These are phyloP conservation scores for Labia minor DNA, from an alignment of 2,888 invertebrate genomes.

Conservation along the genomic window DNA sequence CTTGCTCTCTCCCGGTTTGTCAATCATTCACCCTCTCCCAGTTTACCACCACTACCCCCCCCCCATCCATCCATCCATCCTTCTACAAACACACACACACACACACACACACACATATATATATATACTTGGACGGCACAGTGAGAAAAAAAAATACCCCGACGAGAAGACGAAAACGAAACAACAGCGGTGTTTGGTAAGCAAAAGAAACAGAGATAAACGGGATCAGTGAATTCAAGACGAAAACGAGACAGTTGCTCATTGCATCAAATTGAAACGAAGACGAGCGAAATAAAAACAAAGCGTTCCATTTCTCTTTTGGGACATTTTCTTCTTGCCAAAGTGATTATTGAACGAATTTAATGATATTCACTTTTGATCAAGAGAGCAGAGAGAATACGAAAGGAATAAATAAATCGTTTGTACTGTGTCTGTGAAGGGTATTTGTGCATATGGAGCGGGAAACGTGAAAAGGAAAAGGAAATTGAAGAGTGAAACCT, in stretches of 20 bases:
- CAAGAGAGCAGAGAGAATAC: background rate
- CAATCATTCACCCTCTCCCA: too few relatives aligned
- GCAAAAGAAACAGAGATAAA: constrained; percentile 23
- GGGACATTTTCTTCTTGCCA: background rate
- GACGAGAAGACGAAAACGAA: background rate
- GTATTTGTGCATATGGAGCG: too few relatives aligned
- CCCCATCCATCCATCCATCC: too few relatives aligned
- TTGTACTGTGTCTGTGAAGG: too few relatives aligned
- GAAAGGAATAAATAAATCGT: background rate
- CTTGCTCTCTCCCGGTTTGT: too few relatives aligned
- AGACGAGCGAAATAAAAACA: constrained; percentile 1
- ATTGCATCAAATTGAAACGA: constrained; percentile 13
- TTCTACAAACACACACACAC: too few relatives aligned
- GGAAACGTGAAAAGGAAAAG: too few relatives aligned
- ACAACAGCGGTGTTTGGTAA: constrained; percentile 18
- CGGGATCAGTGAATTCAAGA: constrained; percentile 18
- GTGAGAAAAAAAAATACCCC: too few relatives aligned
- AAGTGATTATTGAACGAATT: constrained; percentile 3
- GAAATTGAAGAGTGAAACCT: too few relatives aligned
- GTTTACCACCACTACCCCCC: too few relatives aligned
- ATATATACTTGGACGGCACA: too few relatives aligned
- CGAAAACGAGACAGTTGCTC: constrained; percentile 1
- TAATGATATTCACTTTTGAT: constrained; percentile 13
- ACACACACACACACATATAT: too few relatives aligned
- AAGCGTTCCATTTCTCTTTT: constrained; percentile 1